A percentile compares a stretch with the other conserved stretches of the same genome.
phyloP scores from a whole-genome alignment of 1,140 invertebrate genomes.

The Drosophila sp. region DNA sequence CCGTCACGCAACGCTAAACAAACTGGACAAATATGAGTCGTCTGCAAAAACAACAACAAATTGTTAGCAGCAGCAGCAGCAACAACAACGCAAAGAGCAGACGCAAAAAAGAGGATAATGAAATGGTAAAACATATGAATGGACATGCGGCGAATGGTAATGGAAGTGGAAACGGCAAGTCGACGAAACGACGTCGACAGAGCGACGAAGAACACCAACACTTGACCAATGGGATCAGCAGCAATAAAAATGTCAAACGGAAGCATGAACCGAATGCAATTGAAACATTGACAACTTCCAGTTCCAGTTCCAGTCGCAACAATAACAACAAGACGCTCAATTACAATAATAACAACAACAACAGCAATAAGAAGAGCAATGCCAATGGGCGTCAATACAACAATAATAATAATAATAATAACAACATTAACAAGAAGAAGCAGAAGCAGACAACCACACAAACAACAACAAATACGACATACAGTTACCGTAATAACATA shows the following conservation, averaged over 20 bases:
- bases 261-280: conserved; percentile 27
- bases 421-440: conserved; percentile 35
- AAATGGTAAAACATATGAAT: conserved; percentile 45
- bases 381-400: conserved; percentile 43
- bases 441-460: conserved; percentile 7
- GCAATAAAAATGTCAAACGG: conserved; percentile 39
- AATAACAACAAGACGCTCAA: conserved; percentile 31
- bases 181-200: conserved; percentile 33
- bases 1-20: conserved; percentile 22
- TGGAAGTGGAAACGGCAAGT: conserved; percentile 43
- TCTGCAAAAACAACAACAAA: conserved; percentile 37
- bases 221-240: conserved; percentile 51
- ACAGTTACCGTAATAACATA: conserved; percentile 60
- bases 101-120: conserved; percentile 31
- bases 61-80: conserved; percentile 32
- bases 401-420: conserved; percentile 42
- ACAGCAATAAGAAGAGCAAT: conserved; percentile 57
- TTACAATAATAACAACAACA: conserved; percentile 36
- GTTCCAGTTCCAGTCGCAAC: conserved; percentile 16
- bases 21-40: conserved; percentile 51
- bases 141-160: conserved; percentile 40
- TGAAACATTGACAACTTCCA: conserved; percentile 5
- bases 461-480: conserved; percentile 36
- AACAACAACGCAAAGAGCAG: conserved; percentile 33
- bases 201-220: conserved; percentile 33